Conservation (phyloP, 2,888 invertebrate species). For the Steromphala cineraria region DNA sequence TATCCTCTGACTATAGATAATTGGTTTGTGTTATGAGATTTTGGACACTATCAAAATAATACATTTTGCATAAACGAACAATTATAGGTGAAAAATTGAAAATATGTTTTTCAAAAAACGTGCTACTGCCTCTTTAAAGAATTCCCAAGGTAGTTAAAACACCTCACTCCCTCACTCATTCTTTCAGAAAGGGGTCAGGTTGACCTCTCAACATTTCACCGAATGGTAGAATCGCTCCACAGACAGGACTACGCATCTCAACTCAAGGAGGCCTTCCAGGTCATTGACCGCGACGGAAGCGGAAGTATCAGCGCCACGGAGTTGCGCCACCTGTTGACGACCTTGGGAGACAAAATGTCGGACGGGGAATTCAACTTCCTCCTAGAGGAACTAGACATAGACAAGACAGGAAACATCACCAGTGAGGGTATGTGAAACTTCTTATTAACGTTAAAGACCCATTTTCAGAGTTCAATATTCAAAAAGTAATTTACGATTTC, state of each 20-base stretch:
- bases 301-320: conserved; percentile 99
- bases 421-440: conserved; percentile 84
- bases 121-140: too few relatives aligned
- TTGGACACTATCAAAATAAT: too few relatives aligned
- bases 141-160: too few relatives aligned
- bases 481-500: too few relatives aligned
- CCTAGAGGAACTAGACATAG: conserved; percentile 83
- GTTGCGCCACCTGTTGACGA: conserved; percentile 78
- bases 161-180: too few relatives aligned
- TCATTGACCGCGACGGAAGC: conserved; percentile 98
- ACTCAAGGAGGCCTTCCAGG: conserved; percentile 98
- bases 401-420: conserved; percentile 98
- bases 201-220: conserved; percentile 99
- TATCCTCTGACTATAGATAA: too few relatives aligned
- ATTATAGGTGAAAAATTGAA: too few relatives aligned
- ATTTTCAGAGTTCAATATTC: too few relatives aligned
- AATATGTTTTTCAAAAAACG: too few relatives aligned
- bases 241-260: conserved; percentile 99
- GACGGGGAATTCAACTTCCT: conserved; percentile 41
- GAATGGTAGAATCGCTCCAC: conserved; percentile 99
- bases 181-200: conserved; percentile 95
- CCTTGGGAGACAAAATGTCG: conserved; percentile 40
- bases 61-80: too few relatives aligned
- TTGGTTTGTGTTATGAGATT: too few relatives aligned
- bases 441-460: background rate